Evolutionary conservation across 1,140 invertebrate species (phyloP), one percentile per base, ranked within the genome.

Genomic region (Cherax quadricarinatus): DNA sequence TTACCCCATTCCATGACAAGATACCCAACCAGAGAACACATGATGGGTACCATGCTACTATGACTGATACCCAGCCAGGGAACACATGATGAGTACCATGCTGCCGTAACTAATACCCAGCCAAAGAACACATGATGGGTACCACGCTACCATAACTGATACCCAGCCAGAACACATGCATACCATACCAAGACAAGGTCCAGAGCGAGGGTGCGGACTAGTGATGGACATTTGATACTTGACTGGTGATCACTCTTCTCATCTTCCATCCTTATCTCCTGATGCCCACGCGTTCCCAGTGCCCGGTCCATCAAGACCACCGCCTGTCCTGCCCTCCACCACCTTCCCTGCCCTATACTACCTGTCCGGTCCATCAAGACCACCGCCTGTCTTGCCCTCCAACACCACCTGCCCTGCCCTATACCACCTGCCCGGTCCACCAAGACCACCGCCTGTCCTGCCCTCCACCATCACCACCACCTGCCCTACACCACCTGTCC

Each of bases 221-320:
- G 7, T 16, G 70, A 7, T 21, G 66, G 70, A 75, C 70, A 75
- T 12, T n/a, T 21, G 24, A 75, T 75, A 75, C 70, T 30, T 6
- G 48, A 51, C 7, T 41, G 80, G 49, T 82, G 80, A 82, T 82
- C 80, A 2, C 80, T 4, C 79, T 49, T 41, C 53, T 53, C 21
- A 12, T 57, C 51, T 21, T 21, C 51, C 80, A 60, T 16, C 51
- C 51, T 82, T 82, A 82, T 82, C 80, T 82, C 80, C 24, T 60
- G 49, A 51, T 53, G 48, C 79, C 51, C 79, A 51, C 41, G 48
- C 79, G 48, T 30, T 21, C 79, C 51, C 79, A 4, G 30, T 41
- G 48, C 51, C 79, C 51, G 48, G 14, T 7, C 51, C 79, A 41
- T 41, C 30, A 41, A 41, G 30, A 41, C 30, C 30, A 41, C 30